Evolutionary conservation across 2,888 invertebrate genomes (phyloP), one percentile per base, ranked within the genome.

Genomic region (Pseudococcus jackbeardsleyi): DNA sequence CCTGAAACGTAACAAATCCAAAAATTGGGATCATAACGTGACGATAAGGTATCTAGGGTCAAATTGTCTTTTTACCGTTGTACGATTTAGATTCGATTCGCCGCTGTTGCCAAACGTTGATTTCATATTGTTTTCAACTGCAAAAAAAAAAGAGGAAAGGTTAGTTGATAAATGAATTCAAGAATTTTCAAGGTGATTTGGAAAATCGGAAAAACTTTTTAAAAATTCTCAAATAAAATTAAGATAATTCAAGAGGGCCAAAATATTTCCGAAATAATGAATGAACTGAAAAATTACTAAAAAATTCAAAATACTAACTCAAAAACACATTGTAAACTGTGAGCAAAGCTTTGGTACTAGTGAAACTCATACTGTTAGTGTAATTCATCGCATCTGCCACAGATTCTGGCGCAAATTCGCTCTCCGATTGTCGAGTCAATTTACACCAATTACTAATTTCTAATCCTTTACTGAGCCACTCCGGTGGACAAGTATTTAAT

Each of bases 381-480:
- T 39, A 72, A 72, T 39, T 72, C 33, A 59, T 1, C 72, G 72
- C 17, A 72, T 79, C 42, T 4, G 72, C 0, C 15, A 46, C 64
- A 1, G 19, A 72, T 9, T 86, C 86, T 7, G 59, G 8, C 3
- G 59, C 19, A n/a, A 59, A 19, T 6, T 59, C 59, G 19, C 7
- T 59, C 64, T 39, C 48, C 22, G 64, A 9, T 33, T 26, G 68
- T 6, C 15, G 5, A 15, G 85, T 84, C n/a, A 88, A 33, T 88
- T 88, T 84, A 33, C 59, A 88, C 88, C 88, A 88, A 42, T 85
- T 72, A 22, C 77, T 84, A 7, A 88, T 72, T 33, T 88, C 88
- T 4, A 88, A 22, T 26, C 82, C 88, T 42, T 88, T 46, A 7
- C 48, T 15, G 7, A 79, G 42, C 42, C 79, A 79, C 9, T 79